Base-by-base conservation (phyloP, 1,140 invertebrate genomes). In the Drosophila pandora region DNA sequence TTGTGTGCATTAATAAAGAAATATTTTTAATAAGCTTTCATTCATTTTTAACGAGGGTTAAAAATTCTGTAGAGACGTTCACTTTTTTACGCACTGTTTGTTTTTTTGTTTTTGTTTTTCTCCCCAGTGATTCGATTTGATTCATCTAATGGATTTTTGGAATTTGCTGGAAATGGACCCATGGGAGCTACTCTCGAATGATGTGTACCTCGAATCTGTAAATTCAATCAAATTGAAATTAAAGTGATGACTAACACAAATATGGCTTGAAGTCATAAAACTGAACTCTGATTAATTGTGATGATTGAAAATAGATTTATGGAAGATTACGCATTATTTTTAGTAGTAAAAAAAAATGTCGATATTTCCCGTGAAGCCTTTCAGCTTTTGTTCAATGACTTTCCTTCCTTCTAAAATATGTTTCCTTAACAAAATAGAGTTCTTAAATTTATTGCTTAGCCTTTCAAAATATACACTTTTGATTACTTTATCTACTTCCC, bases 1-100 rank as follows among this genome's bases (percentile, higher is more conserved):
- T 74, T 49, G 34, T 62, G 67, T 62, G 45, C 63, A 64, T 88
- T 83, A 87, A 88, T 87, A 83, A 87, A 83, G 83, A 87, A 87
- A 87, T 87, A 87, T 87, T 87, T 87, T 83, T 87, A 87, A 87
- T 89, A 87, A 87, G 83, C 83, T 87, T 88, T 87, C 83, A 87
- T 87, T 87, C 79, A 88, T 87, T 87, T 85, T 88, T 87, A 87
- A 87, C 82, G 82, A 87, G 82, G 82, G 82, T 87, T 75, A 57
- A 80, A 82, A 74, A 87, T 85, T 85, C 74, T 85, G 63, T 55
- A 76, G 79, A 78, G 82, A 87, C 82, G 87, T 78, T 87, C 82
- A 67, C 50, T 59, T 60, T 69, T 79, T 58, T 68, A 37, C 34
- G 34, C 34, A 37, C 34, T 22, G 21, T 23, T 12, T 25, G 10